A percentile compares a stretch with the other conserved stretches of the same genome.
Conservation (phyloP, 1,140 invertebrate genomes). For the Drosophila subpulchrella region DNA sequence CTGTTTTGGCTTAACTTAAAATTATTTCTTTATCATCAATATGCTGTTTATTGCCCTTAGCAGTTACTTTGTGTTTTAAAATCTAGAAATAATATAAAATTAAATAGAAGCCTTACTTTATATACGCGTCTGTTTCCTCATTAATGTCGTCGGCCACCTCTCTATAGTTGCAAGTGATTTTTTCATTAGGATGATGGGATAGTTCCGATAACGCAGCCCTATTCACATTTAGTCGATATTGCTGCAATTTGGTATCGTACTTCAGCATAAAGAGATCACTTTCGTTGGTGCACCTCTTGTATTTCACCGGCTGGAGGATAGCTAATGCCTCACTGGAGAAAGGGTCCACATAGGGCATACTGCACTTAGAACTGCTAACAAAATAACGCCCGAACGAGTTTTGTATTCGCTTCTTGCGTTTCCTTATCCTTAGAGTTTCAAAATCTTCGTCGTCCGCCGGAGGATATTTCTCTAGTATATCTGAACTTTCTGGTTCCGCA, state of each 20-base stretch:
- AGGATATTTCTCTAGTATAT: background rate
- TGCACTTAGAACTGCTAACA: slow-evolving; percentile 30
- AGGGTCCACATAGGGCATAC: background rate
- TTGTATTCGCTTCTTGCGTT: background rate
- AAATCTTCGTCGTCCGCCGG: background rate
- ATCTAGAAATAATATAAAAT: no score
- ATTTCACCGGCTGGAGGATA: background rate
- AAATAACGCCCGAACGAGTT: slow-evolving; percentile 4
- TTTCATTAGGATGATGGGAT: background rate
- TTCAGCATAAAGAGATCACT: background rate
- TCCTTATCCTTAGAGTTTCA: background rate
- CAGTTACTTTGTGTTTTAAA: no score
- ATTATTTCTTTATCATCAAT: no score
- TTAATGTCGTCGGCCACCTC: background rate
- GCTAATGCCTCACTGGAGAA: background rate
- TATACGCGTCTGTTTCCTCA: background rate
- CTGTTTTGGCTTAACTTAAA: no score
- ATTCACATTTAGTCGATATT: background rate
- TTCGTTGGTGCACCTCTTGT: background rate
- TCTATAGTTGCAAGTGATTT: slow-evolving; percentile 22
- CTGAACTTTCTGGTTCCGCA: background rate
- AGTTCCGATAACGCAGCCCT: slow-evolving; percentile 29
- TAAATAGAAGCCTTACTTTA: background rate
- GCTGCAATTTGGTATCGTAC: background rate
- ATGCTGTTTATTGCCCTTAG: no score